Percentiles rank a stretch among this genome's conserved stretches.
Conservation (phyloP, 2,888 invertebrate genomes). For the Leptopilina syphax region DNA sequence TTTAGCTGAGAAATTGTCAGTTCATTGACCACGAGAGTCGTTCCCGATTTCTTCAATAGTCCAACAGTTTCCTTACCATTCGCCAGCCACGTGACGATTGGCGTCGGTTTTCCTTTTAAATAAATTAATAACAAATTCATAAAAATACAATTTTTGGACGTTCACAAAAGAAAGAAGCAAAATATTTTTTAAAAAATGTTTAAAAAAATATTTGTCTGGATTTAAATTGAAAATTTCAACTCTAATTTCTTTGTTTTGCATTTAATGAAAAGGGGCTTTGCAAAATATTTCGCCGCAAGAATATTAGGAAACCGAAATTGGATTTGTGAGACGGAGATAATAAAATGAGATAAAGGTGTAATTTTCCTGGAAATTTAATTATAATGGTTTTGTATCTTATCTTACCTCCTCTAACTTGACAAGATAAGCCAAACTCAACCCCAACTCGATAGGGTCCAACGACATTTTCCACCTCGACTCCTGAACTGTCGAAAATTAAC, state of each 20-base stretch:
- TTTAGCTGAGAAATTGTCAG: conserved; percentile 86
- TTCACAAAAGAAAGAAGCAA: too few species aligned
- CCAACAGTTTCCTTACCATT: conserved; percentile 78
- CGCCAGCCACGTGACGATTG: conserved; percentile 91
- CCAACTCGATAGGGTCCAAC: conserved; percentile 78
- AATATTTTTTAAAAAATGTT: too few species aligned
- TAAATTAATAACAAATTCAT: too few species aligned
- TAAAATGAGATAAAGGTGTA: conserved; percentile 13
- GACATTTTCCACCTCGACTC: conserved; percentile 76
- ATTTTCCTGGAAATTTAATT: conserved; percentile 29
- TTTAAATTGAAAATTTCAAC: too few species aligned
- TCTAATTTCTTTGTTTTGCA: too few species aligned
- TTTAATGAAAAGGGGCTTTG: not conserved
- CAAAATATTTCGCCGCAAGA: not conserved
- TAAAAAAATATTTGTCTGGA: too few species aligned
- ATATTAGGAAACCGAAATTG: not conserved
- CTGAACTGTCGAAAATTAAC: conserved; percentile 76
- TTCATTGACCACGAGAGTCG: conserved; percentile 88
- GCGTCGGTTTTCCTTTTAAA: conserved; percentile 86
- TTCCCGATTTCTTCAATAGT: conserved; percentile 83
- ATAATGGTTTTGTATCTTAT: conserved; percentile 35
- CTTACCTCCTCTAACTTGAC: conserved; percentile 79
- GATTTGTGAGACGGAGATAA: not conserved
- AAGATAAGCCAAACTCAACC: conserved; percentile 76
- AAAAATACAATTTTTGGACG: too few species aligned